Base-by-base conservation (phyloP, 2,113 vertebrate genomes). In the Lagopus leucura region DNA sequence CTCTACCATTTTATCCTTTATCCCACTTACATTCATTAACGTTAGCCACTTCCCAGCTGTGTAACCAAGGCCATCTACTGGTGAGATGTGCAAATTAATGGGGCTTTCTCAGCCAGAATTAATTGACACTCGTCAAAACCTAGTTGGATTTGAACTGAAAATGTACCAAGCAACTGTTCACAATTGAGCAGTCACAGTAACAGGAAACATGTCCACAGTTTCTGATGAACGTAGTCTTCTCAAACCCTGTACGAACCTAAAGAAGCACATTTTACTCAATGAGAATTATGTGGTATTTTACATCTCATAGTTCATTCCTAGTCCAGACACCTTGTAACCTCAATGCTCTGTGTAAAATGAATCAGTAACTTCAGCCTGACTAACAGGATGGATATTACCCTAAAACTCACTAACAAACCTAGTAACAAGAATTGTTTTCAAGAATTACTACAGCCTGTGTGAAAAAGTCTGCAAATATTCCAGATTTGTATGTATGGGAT, bases 1-100 rank as follows among this genome's bases (percentile, higher is more conserved):
- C 36, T 84, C 65, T 57, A 30, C n/a, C 30, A 45, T 71, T 60
- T 76, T 28, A 45, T 28, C 72, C 24, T 65, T 47, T 54, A 36
- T 28, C 11, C 13, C 4, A 24, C 38, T 82, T 28, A 70, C 11
- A 13, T 14, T 55, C 27, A 63, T 48, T 65, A 74, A 27, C 3
- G 6, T 10, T 57, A 66, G 58, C 21, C 50, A 42, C 32, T 75
- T 65, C 36, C 20, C 27, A 89, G 67, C 87, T 92, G 79, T 88
- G 94, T 80, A 60, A 80, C 89, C 88, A 89, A 88, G 92, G 96
- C 93, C 95, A 96, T 48, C 96, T 96, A 61, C 94, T 94, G 94
- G 94, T 67, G 13, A 17, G 12, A 8, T 50, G 34, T 70, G 58
- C 10, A 15, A 84, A 92, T 48, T 40, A 72, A 69, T 3, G 11